A percentile compares a stretch with the other conserved stretches of the same genome.
Evolutionary conservation across 2,888 invertebrate species (phyloP).

Genomic region (Podotricha telesiphe): DNA sequence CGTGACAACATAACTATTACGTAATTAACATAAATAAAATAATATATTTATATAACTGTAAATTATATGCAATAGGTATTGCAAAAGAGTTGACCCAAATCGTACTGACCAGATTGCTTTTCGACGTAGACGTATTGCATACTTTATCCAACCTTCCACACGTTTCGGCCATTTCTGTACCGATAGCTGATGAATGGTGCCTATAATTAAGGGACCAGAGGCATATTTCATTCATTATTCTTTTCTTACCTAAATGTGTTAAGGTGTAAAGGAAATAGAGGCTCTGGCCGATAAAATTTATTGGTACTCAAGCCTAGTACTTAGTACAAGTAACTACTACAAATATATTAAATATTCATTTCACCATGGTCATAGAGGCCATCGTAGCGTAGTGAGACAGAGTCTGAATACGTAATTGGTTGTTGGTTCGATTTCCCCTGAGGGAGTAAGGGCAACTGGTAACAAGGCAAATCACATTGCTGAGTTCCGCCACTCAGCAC

Average conservation of each 20-base stretch:
- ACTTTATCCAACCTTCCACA: slow-evolving; percentile 40
- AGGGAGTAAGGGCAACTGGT: too few relatives aligned
- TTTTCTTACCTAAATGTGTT: slow-evolving; percentile 28
- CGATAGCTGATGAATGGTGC: slow-evolving; percentile 41
- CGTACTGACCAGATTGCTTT: slow-evolving; percentile 37
- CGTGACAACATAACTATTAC: too few relatives aligned
- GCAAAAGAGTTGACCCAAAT: slow-evolving; percentile 30
- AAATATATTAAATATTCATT: too few relatives aligned
- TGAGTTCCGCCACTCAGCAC: too few relatives aligned
- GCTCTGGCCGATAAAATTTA: neutral
- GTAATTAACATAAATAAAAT: too few relatives aligned
- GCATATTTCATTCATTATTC: slow-evolving; percentile 43
- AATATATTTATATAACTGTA: neutral
- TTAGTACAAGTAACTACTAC: too few relatives aligned
- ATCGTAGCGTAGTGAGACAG: too few relatives aligned
- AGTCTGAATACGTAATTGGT: too few relatives aligned
- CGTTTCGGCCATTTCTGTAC: slow-evolving; percentile 42
- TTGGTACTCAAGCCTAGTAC: neutral
- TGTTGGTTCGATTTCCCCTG: too few relatives aligned
- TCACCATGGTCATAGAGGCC: too few relatives aligned
- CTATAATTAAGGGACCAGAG: slow-evolving; percentile 41
- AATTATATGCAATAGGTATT: slow-evolving; percentile 8
- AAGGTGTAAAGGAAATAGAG: neutral
- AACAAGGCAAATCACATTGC: too few relatives aligned
- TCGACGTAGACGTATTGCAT: slow-evolving; percentile 39